Conservation (phyloP, 2,113 vertebrate genomes). For the Eurypyga helias region DNA sequence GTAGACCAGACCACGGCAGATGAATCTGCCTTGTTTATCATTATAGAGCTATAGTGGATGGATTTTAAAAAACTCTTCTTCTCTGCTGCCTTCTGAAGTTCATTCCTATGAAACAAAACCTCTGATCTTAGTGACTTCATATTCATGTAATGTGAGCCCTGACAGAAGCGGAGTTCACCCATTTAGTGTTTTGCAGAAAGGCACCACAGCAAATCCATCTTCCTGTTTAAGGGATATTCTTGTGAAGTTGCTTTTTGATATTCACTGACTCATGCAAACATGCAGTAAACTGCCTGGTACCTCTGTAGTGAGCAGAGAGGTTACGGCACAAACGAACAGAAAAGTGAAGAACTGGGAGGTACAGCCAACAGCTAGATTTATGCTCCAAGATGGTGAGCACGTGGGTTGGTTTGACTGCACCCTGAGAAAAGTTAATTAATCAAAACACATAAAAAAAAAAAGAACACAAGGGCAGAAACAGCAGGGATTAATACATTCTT, state of each 20-base stretch:
- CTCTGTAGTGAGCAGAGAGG: neutral
- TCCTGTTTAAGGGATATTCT: neutral
- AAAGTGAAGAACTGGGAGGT: neutral
- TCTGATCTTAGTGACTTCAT: neutral
- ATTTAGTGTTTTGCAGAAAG: neutral
- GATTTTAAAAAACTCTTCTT: neutral
- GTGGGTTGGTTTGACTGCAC: neutral
- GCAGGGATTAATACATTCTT: neutral
- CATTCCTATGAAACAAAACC: neutral
- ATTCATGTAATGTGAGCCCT: neutral
- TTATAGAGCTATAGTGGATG: neutral
- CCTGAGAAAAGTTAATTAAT: neutral
- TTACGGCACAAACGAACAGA: neutral
- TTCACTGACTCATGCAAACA: neutral
- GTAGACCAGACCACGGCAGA: neutral
- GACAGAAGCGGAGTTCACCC: neutral
- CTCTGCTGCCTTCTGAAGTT: slow-evolving; percentile 1
- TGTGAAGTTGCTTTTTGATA: neutral
- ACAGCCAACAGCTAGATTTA: neutral
- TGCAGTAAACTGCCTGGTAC: neutral
- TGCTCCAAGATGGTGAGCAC: neutral
- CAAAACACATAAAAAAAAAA: neutral
- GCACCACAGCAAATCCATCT: slow-evolving; percentile 18
- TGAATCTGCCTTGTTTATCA: neutral
- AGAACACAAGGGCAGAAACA: neutral